Evolutionary conservation across 1,140 invertebrate species (phyloP).

Genomic region (Elysia chlorotica): DNA sequence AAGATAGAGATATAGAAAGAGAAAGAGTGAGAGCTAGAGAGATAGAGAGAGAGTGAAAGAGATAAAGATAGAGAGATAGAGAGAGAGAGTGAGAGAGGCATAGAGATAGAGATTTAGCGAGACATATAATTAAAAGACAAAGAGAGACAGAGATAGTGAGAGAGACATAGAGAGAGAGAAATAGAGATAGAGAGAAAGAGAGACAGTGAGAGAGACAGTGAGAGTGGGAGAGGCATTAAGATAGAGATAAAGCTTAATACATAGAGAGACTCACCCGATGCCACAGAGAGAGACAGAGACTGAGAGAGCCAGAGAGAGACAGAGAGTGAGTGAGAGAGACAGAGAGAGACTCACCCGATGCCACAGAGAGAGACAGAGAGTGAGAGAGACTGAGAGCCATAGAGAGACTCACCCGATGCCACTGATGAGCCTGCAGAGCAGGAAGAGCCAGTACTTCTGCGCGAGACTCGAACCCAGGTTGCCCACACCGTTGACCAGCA

Average conservation of each 20-base stretch:
- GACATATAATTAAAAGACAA: not conserved
- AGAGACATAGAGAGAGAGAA: no score
- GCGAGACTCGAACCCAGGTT: slow-evolving; percentile 86
- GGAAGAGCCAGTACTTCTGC: slow-evolving; percentile 83
- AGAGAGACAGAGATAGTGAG: no score
- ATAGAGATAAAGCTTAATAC: not conserved
- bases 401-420: slow-evolving; percentile 6
- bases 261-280: not conserved
- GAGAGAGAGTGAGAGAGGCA: no score
- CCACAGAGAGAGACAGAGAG: not conserved
- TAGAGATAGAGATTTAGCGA: not conserved
- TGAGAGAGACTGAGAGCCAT: no score
- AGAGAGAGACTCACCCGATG: not conserved
- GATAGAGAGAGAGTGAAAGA: no score
- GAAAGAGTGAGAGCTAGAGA: no score
- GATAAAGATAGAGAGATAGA: no score
- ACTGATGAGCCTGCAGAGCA: slow-evolving; percentile 87
- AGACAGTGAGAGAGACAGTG: no score
- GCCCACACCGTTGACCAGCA: slow-evolving; percentile 86
- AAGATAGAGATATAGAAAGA: no score
- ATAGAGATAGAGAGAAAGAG: no score
- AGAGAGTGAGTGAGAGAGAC: not conserved
- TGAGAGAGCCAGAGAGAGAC: not conserved
- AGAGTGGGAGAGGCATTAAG: not conserved
- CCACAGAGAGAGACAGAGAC: not conserved